These are phyloP conservation scores for Phoeniculus purpureus DNA, from an alignment of 2,797 vertebrate genomes.

Conservation along the genomic window DNA sequence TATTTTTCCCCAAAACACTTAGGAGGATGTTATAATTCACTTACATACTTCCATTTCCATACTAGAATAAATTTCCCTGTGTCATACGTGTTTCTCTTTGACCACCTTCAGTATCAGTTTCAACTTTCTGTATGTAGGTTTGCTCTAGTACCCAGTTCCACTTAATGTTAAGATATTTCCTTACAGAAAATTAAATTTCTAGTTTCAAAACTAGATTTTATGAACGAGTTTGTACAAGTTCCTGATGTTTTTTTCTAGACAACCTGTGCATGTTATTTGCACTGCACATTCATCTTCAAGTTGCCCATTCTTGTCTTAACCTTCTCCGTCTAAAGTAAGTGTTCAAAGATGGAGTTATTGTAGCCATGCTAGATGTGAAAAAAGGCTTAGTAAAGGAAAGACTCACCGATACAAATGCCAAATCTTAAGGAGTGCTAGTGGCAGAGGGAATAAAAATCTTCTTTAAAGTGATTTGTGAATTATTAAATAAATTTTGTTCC, in stretches of 20 bases:
- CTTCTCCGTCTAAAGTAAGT: neutral
- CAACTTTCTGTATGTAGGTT: neutral
- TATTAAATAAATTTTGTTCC: constrained; percentile 68
- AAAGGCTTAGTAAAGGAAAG: neutral
- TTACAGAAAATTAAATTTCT: neutral
- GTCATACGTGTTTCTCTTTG: neutral
- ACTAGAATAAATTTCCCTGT: neutral
- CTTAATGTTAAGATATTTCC: neutral
- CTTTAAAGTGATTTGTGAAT: constrained; percentile 60
- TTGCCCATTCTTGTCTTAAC: neutral
- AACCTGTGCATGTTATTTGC: neutral
- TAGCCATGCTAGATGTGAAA: neutral
- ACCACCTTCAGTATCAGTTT: neutral
- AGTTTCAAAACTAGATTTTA: constrained; percentile 24
- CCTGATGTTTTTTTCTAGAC: neutral
- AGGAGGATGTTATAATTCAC: neutral
- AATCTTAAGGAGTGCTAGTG: constrained; percentile 23
- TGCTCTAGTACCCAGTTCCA: neutral
- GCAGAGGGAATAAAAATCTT: constrained; percentile 57
- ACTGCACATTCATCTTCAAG: neutral
- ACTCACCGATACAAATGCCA: neutral
- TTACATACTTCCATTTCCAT: neutral
- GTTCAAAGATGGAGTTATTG: neutral
- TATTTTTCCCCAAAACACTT: neutral
- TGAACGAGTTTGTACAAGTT: neutral